Evolutionary conservation across 2,888 invertebrate genomes (phyloP), one percentile per base, ranked within the genome.

Genomic region (Tubulanus polymorphus): DNA sequence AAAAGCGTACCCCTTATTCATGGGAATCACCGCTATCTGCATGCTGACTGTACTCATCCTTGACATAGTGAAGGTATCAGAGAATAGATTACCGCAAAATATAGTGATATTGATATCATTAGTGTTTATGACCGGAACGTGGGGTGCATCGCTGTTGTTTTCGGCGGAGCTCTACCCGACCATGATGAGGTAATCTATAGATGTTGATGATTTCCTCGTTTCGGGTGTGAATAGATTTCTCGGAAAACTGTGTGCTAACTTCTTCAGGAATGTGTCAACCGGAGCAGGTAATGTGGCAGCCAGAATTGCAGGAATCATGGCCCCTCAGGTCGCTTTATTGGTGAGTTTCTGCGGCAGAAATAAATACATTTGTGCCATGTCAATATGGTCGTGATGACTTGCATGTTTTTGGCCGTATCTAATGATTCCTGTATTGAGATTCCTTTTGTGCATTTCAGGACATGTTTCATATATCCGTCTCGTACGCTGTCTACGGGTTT

Each of bases 91-190:
- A 15, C 20, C 23, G 6, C 18, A 20, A 18, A 41, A 18, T 8
- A 23, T 18, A 23, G 15, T 41, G 6, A 23, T 41, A 5, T 15
- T 41, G 23, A 23, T 23, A 8, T 41, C 41, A 8, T 41, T 41
- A 8, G 41, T 41, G 6, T 41, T 5, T 15, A 18, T 20, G 41
- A 61, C 75, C 2, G 75, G 75, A 12, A 72, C 66, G 10, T 76
- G 76, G 76, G 73, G 73, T 1, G 73, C 72, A 3, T 63, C 69
- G 3, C 73, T 73, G 56, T 68, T 76, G 1, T 74, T 71, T 57
- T 73, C 75, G 20, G 74, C 74, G 12, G 75, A 76, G 61, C 62
- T 69, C 0, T 76, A 75, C 55, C 76, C 76, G 2, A 76, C 76
- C 20, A 72, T 75, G 18, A 62, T 75, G 27, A 67, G 75, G 75